Conservation (phyloP, 2,113 vertebrate species). For the Pollimyrus isidori region DNA sequence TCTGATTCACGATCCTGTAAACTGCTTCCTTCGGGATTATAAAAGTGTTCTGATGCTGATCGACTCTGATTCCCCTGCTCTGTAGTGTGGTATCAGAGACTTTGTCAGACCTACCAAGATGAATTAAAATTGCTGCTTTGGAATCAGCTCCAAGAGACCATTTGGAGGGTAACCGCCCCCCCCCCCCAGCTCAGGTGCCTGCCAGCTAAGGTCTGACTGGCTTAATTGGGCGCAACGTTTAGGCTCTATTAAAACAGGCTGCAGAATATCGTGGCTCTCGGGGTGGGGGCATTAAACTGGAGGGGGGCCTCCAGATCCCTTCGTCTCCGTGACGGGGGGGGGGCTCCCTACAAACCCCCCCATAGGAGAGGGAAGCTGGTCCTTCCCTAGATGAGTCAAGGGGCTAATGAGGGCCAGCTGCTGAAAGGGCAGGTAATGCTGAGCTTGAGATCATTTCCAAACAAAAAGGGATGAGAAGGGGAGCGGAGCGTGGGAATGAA, state of each 20-base stretch:
- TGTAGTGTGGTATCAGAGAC: neutral
- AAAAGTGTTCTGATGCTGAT: neutral
- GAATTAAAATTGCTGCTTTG: neutral
- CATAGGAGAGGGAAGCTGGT: conserved; percentile 20
- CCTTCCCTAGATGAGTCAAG: conserved; percentile 24
- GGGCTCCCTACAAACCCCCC: conserved; percentile 4
- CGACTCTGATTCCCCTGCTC: neutral
- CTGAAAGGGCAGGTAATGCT: neutral
- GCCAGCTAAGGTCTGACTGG: neutral
- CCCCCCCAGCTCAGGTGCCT: neutral
- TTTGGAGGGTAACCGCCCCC: neutral
- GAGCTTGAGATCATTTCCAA: neutral
- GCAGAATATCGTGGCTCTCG: neutral
- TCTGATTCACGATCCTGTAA: neutral
- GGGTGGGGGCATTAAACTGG: neutral
- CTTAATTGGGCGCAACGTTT: conserved; percentile 14
- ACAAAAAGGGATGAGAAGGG: neutral
- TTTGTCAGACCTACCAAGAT: neutral
- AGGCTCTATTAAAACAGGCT: conserved; percentile 5
- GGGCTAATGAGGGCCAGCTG: conserved; percentile 51
- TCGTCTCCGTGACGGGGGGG: neutral
- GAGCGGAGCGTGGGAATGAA: neutral
- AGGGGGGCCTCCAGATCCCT: neutral
- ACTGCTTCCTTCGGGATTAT: neutral
- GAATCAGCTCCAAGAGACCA: neutral